Evolutionary conservation across 2,113 vertebrate species (phyloP).

Genomic region (Vimba vimba): DNA sequence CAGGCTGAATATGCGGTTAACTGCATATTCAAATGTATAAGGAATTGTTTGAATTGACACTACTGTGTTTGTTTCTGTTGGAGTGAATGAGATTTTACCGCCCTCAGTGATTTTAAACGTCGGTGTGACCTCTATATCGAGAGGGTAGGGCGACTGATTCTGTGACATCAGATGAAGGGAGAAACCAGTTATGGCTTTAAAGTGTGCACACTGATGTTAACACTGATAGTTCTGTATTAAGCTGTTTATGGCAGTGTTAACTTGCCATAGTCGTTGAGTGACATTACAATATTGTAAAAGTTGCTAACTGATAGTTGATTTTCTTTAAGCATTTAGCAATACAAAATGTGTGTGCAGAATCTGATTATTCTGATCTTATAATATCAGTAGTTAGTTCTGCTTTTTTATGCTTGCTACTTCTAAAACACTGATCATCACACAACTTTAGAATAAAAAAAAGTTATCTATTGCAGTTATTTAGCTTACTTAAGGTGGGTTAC

Average conservation of each 20-base stretch:
- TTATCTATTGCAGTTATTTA: not conserved
- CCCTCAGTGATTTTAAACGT: slow-evolving; percentile 14
- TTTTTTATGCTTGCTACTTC: not conserved
- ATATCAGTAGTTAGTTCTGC: not conserved
- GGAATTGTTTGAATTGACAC: not conserved
- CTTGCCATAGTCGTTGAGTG: not conserved
- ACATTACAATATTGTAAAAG: not conserved
- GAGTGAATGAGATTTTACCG: not conserved
- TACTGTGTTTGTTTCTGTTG: not conserved
- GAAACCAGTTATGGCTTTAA: not conserved
- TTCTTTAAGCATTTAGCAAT: not conserved
- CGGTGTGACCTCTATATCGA: not conserved
- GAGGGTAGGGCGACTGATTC: not conserved
- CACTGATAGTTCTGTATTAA: not conserved
- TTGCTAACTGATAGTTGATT: not conserved
- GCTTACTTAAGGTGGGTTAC: not conserved
- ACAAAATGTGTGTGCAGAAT: not conserved
- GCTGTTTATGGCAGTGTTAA: not conserved
- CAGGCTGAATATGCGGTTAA: not conserved
- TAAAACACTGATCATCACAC: not conserved
- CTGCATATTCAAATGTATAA: not conserved
- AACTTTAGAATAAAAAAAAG: not conserved
- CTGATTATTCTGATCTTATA: not conserved
- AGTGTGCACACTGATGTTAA: not conserved
- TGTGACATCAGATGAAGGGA: not conserved